phyloP scores from a whole-genome alignment of 2,797 vertebrate genomes.

The Gorsachius magnificus region DNA sequence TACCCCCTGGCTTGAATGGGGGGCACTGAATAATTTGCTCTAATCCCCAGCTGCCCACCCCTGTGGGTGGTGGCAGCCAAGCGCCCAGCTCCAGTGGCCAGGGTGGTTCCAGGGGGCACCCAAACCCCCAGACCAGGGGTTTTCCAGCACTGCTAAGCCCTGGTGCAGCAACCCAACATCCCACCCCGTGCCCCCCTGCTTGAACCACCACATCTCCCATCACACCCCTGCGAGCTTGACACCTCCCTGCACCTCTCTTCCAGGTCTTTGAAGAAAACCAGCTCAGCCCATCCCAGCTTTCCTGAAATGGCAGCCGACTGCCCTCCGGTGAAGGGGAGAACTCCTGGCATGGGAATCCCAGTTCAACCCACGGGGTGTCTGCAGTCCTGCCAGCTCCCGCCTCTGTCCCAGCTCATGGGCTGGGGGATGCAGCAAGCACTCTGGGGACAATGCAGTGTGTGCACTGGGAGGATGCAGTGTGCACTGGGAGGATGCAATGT shows the following conservation, averaged over 20 bases:
- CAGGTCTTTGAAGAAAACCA: not conserved
- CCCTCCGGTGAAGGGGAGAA: not conserved
- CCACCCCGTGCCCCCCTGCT: too few relatives aligned
- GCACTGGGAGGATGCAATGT: not conserved
- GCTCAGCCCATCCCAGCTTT: not conserved
- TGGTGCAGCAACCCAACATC: not conserved
- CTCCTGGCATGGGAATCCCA: fast-evolving
- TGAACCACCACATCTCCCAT: not conserved
- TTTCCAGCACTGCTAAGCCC: not conserved
- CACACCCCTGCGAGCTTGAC: not conserved
- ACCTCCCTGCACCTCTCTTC: not conserved
- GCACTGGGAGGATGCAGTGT: not conserved
- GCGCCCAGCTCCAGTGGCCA: not conserved
- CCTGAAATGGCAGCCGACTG: not conserved
- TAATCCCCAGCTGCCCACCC: not conserved
- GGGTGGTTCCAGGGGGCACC: not conserved
- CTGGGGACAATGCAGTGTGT: not conserved
- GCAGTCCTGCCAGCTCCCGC: not conserved
- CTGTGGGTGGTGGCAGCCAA: not conserved
- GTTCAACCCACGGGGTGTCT: fast-evolving
- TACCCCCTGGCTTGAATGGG: not conserved
- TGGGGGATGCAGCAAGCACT: not conserved
- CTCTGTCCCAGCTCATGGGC: not conserved
- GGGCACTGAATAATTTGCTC: not conserved
- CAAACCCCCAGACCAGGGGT: not conserved